Conservation (phyloP, 1,140 invertebrate genomes). For the Lutraria rhynchaena region DNA sequence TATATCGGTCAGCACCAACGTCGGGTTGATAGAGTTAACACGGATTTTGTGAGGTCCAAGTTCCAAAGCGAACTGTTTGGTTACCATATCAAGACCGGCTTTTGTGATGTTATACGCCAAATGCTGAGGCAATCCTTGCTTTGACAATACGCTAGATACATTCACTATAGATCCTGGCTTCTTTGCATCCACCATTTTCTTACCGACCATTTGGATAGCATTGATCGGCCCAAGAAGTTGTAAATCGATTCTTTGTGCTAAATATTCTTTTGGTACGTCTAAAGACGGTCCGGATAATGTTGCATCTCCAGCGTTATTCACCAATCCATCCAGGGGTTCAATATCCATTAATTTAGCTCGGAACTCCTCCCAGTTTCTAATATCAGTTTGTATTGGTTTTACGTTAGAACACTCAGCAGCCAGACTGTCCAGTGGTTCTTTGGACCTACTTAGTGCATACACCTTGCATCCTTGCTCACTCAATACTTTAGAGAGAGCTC, state of each 20-base stretch:
- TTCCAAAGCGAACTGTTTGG: constrained; percentile 90
- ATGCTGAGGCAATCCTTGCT: constrained; percentile 88
- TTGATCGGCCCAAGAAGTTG: constrained; percentile 94
- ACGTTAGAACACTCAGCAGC: constrained; percentile 82
- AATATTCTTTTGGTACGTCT: constrained; percentile 85
- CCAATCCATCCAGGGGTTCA: constrained; percentile 87
- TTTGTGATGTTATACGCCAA: constrained; percentile 87
- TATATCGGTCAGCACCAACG: constrained; percentile 93
- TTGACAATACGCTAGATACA: constrained; percentile 88
- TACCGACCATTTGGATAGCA: constrained; percentile 87
- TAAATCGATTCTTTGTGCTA: constrained; percentile 88
- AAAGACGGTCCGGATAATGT: constrained; percentile 85
- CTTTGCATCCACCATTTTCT: constrained; percentile 86
- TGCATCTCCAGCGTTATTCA: constrained; percentile 91
- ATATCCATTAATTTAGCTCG: constrained; percentile 84
- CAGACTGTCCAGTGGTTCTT: constrained; percentile 1
- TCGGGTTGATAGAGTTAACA: constrained; percentile 93
- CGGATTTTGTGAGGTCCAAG: constrained; percentile 92
- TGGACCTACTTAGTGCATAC: constrained; percentile 25
- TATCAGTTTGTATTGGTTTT: constrained; percentile 82
- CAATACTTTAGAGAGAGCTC: constrained; percentile 6
- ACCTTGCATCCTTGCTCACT: constrained; percentile 26
- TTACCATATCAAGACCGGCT: constrained; percentile 85
- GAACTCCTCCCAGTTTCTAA: constrained; percentile 88
- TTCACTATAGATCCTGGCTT: constrained; percentile 92